These are phyloP conservation scores for Yoshiicerus persimilis DNA, from an alignment of 1,140 invertebrate species.

Conservation along the genomic window DNA sequence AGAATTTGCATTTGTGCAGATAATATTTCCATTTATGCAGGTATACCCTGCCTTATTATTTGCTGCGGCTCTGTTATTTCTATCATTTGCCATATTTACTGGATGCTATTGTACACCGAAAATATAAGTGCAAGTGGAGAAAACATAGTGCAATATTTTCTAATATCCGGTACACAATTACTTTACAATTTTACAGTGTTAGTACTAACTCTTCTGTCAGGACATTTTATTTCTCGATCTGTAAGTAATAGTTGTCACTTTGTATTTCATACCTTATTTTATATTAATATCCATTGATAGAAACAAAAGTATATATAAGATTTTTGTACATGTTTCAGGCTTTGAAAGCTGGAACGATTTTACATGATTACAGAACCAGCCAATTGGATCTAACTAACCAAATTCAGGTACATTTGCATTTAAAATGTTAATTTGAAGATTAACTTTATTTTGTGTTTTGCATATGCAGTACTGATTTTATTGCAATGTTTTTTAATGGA, in stretches of 20 bases:
- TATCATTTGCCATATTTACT: neutral
- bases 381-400: neutral
- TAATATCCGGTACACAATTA: neutral
- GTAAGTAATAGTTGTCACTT: too few relatives aligned
- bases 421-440: too few relatives aligned
- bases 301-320: too few relatives aligned
- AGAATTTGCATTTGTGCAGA: neutral
- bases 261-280: too few relatives aligned
- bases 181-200: neutral
- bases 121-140: neutral
- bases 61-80: neutral
- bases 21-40: neutral
- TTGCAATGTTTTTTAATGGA: neutral
- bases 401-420: neutral
- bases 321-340: neutral
- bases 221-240: neutral
- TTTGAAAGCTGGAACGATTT: neutral
- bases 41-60: neutral
- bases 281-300: too few relatives aligned
- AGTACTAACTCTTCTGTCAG: neutral
- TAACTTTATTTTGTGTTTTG: neutral
- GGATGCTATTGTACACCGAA: neutral
- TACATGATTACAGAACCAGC: neutral
- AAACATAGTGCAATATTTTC: neutral
- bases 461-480: neutral